Base-by-base conservation (phyloP, 1,140 invertebrate species). In the fruit fly (Drosophila melanogaster) region DNA sequence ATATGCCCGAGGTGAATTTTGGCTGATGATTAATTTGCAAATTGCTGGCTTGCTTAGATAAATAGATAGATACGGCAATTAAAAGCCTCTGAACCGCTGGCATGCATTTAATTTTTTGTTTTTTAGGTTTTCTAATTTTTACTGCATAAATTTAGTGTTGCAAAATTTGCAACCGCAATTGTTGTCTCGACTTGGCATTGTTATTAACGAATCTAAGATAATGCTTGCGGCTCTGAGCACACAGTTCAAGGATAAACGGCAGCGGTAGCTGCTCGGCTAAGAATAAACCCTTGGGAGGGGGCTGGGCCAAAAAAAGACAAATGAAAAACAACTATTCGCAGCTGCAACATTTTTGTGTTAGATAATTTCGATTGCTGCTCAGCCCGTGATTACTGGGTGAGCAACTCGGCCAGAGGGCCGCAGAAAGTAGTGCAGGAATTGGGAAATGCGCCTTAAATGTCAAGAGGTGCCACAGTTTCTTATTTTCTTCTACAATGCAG, bases 371-470 rank as follows among this genome's bases (percentile, higher is more conserved):
- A 76, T 75, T 46, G 75, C 35, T 51, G 61, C 51, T 41, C 64
- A 76, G 38, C 24, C 50, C n/a, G 67, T 71, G 67, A 70, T 71
- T 71, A 57, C 64, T 55, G 64, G 43, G 64, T 43, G 47, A 76
- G 58, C 74, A 60, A 64, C 67, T 49, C 44, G 57, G 44, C 57
- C 61, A 66, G 44, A 51, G 55, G 66, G 57, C 55, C 66, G 60
- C 84, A 87, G 79, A 87, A 89, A 87, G 83, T 87, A 77, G 79
- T 70, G 49, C 79, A 74, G 67, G 38, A 89, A 78, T 83, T 87
- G 83, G 81, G 84, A 86, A 87, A 87, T 75, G 54, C 55, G 67
- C 57, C 72, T 79, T 79, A 87, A 87, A 87, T 89, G 84, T 87
- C 84, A 87, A 87, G 84, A 84, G 84, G 86, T 89, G 76, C 62